These are phyloP conservation scores for Mormyrops boulengeri DNA, from an alignment of 2,797 vertebrate species.

Conservation along the genomic window DNA sequence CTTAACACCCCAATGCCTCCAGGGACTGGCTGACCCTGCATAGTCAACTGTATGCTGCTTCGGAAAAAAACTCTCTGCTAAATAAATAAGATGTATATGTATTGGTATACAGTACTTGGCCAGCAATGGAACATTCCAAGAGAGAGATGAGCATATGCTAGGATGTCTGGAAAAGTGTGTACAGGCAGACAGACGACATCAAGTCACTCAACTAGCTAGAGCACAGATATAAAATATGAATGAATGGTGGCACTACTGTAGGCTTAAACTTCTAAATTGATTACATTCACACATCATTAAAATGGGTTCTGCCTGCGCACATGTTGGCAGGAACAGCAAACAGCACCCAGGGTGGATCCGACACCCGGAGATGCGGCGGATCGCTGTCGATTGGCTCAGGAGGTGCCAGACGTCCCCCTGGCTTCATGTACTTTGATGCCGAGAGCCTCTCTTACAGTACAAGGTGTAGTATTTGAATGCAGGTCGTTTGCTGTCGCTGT, in stretches of 20 bases:
- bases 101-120: not conserved
- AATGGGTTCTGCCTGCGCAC: not conserved
- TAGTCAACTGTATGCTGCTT: not conserved
- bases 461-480: not conserved
- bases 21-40: not conserved
- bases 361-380: not conserved
- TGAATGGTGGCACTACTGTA: not conserved
- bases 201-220: not conserved
- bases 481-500: not conserved
- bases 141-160: not conserved
- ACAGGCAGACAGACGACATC: not conserved
- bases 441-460: not conserved
- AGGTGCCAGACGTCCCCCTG: not conserved
- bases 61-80: too few relatives aligned
- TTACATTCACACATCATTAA: not conserved
- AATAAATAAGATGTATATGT: not conserved
- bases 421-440: not conserved
- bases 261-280: not conserved
- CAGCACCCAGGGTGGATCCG: not conserved
- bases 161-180: not conserved
- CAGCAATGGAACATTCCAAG: not conserved
- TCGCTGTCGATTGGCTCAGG: not conserved
- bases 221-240: not conserved
- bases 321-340: not conserved
- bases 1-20: not conserved